A percentile compares a stretch with the other conserved stretches of the same genome.
Evolutionary conservation across 2,888 invertebrate genomes (phyloP).

Genomic region (Diplazon laetatorius): DNA sequence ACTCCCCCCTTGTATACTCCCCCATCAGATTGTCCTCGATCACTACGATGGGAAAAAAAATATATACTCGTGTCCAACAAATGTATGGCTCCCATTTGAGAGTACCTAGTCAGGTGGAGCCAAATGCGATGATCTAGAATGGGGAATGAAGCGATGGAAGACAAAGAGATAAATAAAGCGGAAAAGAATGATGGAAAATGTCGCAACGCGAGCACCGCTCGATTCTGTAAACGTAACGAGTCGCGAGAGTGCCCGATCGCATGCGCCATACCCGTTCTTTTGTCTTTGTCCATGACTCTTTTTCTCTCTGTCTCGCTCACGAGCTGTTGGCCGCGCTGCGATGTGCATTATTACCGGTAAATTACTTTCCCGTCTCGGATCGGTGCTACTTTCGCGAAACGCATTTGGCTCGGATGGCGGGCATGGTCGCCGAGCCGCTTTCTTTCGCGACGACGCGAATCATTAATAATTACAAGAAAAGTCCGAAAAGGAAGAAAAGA

Average conservation of each 20-base stretch:
- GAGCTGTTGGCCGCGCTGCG: constrained; percentile 26
- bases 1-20: too few species aligned
- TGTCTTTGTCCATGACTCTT: too few species aligned
- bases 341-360: constrained; percentile 47
- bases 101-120: too few species aligned
- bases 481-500: constrained; percentile 7
- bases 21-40: too few species aligned
- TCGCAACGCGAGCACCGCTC: constrained; percentile 20
- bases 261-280: constrained; percentile 5
- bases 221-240: constrained; percentile 33
- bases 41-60: too few species aligned
- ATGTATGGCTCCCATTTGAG: not conserved
- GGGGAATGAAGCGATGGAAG: not conserved
- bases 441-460: constrained; percentile 33
- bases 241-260: constrained; percentile 2
- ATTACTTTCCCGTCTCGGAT: constrained; percentile 46
- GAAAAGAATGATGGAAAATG: constrained; percentile 10
- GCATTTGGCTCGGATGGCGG: constrained; percentile 8
- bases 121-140: not conserved
- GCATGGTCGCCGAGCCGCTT: constrained; percentile 6
- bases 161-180: constrained; percentile 43
- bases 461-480: constrained; percentile 42
- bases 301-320: not conserved
- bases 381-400: constrained; percentile 33
- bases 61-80: not conserved